Evolutionary conservation across 2,888 invertebrate species (phyloP), one percentile per base, ranked within the genome.

Genomic region (Thymelicus sylvestris): DNA sequence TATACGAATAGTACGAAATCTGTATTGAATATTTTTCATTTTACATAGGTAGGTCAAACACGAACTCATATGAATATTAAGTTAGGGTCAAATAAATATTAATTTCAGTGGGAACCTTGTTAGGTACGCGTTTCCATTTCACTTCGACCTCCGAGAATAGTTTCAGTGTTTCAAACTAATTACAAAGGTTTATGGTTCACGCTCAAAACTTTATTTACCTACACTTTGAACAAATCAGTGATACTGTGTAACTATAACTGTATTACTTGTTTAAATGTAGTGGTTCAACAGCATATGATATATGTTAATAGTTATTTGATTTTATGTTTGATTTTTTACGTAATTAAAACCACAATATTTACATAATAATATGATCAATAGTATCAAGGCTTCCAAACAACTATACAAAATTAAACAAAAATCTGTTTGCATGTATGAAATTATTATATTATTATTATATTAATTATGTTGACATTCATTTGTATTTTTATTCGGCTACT

Each of bases 71-170:
- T 52, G 50, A 52, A 19, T 19, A 52, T 19, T 52, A 52, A 52
- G 7, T 7, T 52, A 7, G 50, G 50, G 50, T 52, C 50, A 52
- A 52, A 52, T 52, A 15, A 52, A 52, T 52, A 52, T 52, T 19
- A 52, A 52, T 52, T 52, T 52, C 50, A 19, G 50, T 52, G 19
- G 50, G 19, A 52, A 15, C 12, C 50, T 52, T 19, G 50, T 52
- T 52, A 19, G 19, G 19, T 19, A 44, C 19, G 50, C 15, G 48
- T 52, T 19, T 19, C 50, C 50, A 8, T 52, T 52, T 52, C 19
- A 52, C 19, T 52, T 50, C n/a, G 15, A 50, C n/a, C 50, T 15
- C 50, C 7, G 50, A 15, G 7, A 52, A 15, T 52, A 52, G 15
- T 19, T 52, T 15, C 19, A 15, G 50, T 19, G 7, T 52, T 19